These are phyloP conservation scores for Chamaea fasciata DNA, from an alignment of 2,113 vertebrate genomes.

Conservation along the genomic window DNA sequence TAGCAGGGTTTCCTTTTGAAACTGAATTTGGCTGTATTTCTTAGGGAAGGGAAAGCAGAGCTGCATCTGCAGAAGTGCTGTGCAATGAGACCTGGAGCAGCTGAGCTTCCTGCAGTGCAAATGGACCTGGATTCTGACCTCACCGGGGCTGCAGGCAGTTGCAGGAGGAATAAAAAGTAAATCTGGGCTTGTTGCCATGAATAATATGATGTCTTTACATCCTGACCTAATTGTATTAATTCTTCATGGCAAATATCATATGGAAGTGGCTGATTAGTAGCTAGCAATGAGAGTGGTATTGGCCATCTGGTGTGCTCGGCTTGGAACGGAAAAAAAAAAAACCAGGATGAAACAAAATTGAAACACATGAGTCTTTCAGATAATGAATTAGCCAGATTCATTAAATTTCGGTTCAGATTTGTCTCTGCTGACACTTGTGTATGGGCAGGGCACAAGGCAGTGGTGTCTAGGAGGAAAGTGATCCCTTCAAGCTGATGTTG, in stretches of 20 bases:
- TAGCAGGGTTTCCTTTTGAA: background rate
- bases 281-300: constrained; percentile 3
- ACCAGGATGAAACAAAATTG: background rate
- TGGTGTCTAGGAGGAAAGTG: background rate
- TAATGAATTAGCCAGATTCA: constrained; percentile 51
- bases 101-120: background rate
- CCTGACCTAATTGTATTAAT: constrained; percentile 59
- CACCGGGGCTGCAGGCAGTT: background rate
- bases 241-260: constrained; percentile 53
- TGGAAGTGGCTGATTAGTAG: constrained; percentile 37
- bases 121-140: background rate
- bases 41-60: background rate
- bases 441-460: background rate
- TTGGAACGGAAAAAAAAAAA: background rate
- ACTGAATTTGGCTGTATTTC: background rate
- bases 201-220: constrained; percentile 59
- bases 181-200: constrained; percentile 51
- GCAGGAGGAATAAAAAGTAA: constrained; percentile 16
- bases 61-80: background rate
- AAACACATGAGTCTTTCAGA: background rate
- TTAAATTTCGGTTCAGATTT: constrained; percentile 17
- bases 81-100: background rate
- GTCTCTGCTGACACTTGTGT: background rate
- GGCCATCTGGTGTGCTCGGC: constrained; percentile 17
- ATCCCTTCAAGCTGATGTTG: background rate